phyloP scores from a whole-genome alignment of 2,888 invertebrate species.

The Athalia cordata region DNA sequence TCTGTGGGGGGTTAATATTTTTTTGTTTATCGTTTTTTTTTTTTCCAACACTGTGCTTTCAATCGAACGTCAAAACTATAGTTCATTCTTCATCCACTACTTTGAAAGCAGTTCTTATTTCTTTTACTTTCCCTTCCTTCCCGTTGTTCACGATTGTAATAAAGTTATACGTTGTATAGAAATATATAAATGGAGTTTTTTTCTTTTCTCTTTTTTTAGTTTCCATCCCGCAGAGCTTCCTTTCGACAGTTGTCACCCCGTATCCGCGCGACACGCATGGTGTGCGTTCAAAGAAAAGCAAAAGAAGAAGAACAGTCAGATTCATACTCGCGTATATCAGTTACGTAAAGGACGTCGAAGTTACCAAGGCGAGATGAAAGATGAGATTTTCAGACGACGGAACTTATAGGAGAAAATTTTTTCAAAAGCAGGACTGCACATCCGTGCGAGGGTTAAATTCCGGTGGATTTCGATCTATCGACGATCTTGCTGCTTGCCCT shows the following conservation, averaged over 20 bases:
- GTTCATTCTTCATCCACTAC: neutral
- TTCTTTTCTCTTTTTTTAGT: neutral
- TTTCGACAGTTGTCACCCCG: neutral
- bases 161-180: neutral
- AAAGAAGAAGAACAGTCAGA: conserved; percentile 15
- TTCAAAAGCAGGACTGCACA: no score
- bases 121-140: neutral
- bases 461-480: no score
- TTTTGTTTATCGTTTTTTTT: neutral
- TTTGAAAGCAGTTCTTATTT: neutral
- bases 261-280: neutral
- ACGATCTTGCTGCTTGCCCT: no score
- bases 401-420: no score
- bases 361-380: neutral
- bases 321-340: neutral
- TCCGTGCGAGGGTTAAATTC: no score
- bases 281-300: conserved; percentile 1
- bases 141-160: conserved; percentile 20
- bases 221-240: neutral
- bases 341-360: no score
- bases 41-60: neutral
- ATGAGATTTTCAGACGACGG: no score
- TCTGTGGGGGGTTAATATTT: neutral
- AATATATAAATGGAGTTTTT: neutral
- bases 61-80: neutral